phyloP scores from a whole-genome alignment of 2,113 vertebrate genomes.

The Carettochelys insculpta region DNA sequence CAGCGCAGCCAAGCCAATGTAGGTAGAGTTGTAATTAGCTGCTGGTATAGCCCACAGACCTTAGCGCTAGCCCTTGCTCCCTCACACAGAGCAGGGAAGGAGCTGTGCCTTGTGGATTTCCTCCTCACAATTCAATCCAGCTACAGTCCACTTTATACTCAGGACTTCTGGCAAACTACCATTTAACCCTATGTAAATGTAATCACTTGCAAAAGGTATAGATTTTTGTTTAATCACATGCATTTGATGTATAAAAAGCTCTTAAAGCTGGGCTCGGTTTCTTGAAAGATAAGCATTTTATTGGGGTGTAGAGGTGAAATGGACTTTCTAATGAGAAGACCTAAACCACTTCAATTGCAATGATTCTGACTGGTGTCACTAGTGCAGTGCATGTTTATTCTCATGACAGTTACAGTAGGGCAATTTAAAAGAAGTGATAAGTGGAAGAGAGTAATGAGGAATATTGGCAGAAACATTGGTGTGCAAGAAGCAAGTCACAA shows the following conservation, averaged over 20 bases:
- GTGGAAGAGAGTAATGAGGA: not conserved
- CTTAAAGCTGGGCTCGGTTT: not conserved
- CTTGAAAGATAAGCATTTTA: not conserved
- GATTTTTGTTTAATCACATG: not conserved
- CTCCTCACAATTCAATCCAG: not conserved
- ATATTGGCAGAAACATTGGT: not conserved
- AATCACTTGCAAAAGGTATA: not conserved
- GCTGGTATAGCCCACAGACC: not conserved
- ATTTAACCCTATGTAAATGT: not conserved
- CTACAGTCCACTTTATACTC: not conserved
- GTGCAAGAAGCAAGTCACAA: conserved; percentile 26
- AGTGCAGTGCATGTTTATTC: not conserved
- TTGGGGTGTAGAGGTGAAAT: not conserved
- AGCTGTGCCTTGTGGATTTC: not conserved
- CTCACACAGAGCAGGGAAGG: not conserved
- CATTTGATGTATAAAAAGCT: not conserved
- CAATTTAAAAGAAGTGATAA: not conserved
- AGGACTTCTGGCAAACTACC: not conserved
- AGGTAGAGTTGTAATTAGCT: not conserved
- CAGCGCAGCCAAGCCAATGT: not conserved
- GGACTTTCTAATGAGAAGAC: not conserved
- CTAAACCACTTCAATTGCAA: not conserved
- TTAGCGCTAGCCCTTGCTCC: not conserved
- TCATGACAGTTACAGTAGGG: accelerated
- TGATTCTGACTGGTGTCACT: not conserved